Base-by-base conservation (phyloP, 2,888 invertebrate species). In the Phanerotoma sp. region DNA sequence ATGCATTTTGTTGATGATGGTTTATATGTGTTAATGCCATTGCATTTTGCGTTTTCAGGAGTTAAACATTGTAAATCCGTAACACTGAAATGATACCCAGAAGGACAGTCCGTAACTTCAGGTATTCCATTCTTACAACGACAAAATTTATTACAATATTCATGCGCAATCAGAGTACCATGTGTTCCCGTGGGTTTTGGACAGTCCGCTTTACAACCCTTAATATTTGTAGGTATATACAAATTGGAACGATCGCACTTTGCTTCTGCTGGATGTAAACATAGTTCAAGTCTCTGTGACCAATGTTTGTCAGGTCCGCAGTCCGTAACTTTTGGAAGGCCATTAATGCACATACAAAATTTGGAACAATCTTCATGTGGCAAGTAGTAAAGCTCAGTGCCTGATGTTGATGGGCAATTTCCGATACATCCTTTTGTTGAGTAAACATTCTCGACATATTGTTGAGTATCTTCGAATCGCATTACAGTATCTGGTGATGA, bases 301-400 rank as follows among this genome's bases (percentile, higher is more conserved):
- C 61, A 66, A 32, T 64, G 57, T 35, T 62, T 44, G 15, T 45
- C 42, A 2, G 48, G 38, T 13, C 62, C 62, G 47, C 69, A 69
- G 1, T 33, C 1, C 5, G 54, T 37, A 2, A 62, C 61, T 6
- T 41, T 49, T 0, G 51, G 20, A 20, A 20, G 9, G 15, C 60
- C 60, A 5, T 45, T 32, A 10, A 56, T 41, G 42, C 70, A 68
- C 18, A 58, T 40, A 22, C 70, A 70, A 42, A 60, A 69, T 18
- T 64, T 66, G 5, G 51, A 49, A 25, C 68, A 67, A n/a, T 69
- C 65, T 0, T 21, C 9, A 41, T 69, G 58, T 1, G 63, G 56
- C 11, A 66, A 51, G 5, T 60, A 30, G 57, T 33, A 11, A 51
- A 40, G 13, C 51, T 16, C 9, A 56, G 37, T 3, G 11, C 11